phyloP scores from a whole-genome alignment of 2,888 invertebrate species.

The Perdita meconis region DNA sequence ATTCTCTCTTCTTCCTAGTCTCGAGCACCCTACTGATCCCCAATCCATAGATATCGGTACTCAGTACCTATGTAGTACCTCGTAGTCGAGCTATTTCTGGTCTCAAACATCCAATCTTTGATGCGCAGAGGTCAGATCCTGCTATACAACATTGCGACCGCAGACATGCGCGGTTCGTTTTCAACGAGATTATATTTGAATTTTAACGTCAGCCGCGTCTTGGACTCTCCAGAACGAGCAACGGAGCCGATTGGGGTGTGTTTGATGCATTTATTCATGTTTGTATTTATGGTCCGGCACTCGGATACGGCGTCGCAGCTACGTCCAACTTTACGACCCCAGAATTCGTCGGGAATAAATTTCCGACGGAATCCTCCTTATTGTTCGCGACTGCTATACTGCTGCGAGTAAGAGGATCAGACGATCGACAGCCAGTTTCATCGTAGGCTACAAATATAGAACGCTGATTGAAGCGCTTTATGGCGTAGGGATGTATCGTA shows the following conservation, averaged over 20 bases:
- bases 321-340: slow-evolving; percentile 60
- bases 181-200: slow-evolving; percentile 77
- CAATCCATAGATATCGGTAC: no score
- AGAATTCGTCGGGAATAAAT: slow-evolving; percentile 68
- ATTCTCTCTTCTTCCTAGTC: neutral
- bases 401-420: no score
- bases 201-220: slow-evolving; percentile 72
- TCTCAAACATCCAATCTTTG: neutral
- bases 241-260: slow-evolving; percentile 52
- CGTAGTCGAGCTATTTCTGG: neutral
- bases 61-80: no score
- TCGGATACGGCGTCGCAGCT: slow-evolving; percentile 19
- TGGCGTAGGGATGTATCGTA: slow-evolving; percentile 15
- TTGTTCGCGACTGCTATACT: slow-evolving; percentile 36
- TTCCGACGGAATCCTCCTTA: slow-evolving; percentile 25
- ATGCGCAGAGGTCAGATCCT: neutral
- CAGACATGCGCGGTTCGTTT: slow-evolving; percentile 36
- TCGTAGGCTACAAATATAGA: slow-evolving; percentile 14
- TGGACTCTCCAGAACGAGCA: slow-evolving; percentile 24
- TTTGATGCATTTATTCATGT: slow-evolving; percentile 80
- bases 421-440: slow-evolving; percentile 23
- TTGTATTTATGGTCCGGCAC: slow-evolving; percentile 74
- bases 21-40: no score
- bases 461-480: slow-evolving; percentile 43
- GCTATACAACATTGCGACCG: slow-evolving; percentile 24